A percentile compares a stretch with the other conserved stretches of the same genome.
These are phyloP conservation scores for Crotalus tigris DNA, from an alignment of 2,113 vertebrate genomes.

Conservation along the genomic window DNA sequence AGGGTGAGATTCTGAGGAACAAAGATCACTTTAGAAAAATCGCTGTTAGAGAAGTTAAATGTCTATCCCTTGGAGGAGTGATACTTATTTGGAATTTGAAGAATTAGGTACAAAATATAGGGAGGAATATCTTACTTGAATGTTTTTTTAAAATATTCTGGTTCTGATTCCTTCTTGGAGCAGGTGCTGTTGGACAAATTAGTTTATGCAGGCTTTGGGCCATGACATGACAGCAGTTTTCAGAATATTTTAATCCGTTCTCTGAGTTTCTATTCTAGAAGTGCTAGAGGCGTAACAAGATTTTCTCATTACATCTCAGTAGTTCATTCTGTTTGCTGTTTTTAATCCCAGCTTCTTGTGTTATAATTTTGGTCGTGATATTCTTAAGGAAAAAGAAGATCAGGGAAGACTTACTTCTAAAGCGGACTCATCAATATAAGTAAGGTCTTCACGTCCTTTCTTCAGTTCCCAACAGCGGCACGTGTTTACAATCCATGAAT, in stretches of 20 bases:
- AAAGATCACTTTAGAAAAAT: background rate
- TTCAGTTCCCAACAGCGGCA: fast-evolving
- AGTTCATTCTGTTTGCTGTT: background rate
- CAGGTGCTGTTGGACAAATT: background rate
- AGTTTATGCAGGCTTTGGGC: background rate
- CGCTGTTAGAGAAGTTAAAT: background rate
- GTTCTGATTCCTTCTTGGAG: background rate
- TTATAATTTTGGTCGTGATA: background rate
- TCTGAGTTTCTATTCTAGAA: background rate
- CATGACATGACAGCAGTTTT: background rate
- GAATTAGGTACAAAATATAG: background rate
- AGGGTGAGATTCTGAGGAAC: background rate
- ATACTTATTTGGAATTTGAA: background rate
- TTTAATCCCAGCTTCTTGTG: fast-evolving
- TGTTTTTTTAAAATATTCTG: background rate
- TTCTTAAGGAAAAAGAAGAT: background rate
- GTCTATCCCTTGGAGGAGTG: background rate
- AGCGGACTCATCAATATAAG: background rate
- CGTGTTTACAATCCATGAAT: slow-evolving; percentile 37
- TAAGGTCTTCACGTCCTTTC: slow-evolving; percentile 6
- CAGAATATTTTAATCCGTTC: background rate
- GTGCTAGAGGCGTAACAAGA: background rate
- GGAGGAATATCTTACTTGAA: background rate
- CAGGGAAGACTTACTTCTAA: background rate
- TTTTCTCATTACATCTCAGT: background rate